Evolutionary conservation across 1,140 invertebrate genomes (phyloP).

Genomic region (Panulirus ornatus): DNA sequence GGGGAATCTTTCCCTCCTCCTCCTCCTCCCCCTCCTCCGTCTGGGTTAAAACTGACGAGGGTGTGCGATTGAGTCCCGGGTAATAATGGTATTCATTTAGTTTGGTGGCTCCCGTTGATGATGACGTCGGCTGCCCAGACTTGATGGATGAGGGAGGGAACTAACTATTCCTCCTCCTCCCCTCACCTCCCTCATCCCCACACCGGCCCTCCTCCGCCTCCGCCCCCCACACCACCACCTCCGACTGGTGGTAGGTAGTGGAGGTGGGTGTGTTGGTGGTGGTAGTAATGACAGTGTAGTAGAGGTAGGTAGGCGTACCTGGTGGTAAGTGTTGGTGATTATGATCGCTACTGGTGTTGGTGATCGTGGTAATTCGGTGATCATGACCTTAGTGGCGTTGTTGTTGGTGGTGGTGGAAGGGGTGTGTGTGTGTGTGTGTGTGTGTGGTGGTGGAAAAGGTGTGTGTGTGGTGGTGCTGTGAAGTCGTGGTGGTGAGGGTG

Average conservation of each 20-base stretch:
- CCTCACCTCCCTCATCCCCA: not conserved
- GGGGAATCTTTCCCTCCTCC: not conserved
- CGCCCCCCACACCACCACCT: not conserved
- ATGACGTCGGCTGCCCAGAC: not conserved
- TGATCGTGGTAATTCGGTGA: no score
- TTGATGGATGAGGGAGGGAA: not conserved
- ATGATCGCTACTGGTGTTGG: no score
- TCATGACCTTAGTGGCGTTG: no score
- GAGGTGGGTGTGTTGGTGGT: not conserved
- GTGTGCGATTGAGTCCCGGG: not conserved
- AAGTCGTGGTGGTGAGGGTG: no score
- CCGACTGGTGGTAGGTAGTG: no score
- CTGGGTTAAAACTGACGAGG: not conserved
- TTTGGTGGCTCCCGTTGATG: not conserved
- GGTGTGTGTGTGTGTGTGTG: no score
- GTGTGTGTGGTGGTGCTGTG: no score
- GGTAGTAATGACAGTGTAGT: not conserved
- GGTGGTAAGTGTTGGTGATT: no score
- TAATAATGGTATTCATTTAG: conserved; percentile 13
- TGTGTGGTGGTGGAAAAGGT: no score
- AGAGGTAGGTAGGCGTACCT: no score
- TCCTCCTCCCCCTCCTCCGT: no score
- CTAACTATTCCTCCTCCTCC: not conserved
- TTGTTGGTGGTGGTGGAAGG: no score
- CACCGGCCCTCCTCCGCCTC: not conserved